Base-by-base conservation (phyloP, 2,888 invertebrate genomes). In the Nomada fabriciana region DNA sequence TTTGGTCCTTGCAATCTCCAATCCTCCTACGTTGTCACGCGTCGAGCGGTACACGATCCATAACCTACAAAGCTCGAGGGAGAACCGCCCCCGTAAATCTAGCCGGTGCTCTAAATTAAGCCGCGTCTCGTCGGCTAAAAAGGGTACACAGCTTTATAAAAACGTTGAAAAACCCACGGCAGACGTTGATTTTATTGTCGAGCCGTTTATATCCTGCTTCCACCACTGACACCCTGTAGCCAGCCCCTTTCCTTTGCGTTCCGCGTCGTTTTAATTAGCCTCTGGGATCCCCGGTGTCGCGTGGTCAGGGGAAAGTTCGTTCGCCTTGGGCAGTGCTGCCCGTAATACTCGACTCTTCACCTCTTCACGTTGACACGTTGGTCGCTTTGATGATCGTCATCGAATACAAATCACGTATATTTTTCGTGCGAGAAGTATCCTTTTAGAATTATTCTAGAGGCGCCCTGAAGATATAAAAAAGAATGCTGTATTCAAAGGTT, bases 11-110 rank as follows among this genome's bases (percentile, higher is more conserved):
- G 74, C 67, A 74, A 73, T 69, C 76, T 75, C 80, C 79, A 53
- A 77, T 68, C 76, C 73, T 71, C 68, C 65, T 60, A 63, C 64
- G 71, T 83, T 77, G 80, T 68, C 76, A 81, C 77, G 69, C 83
- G 83, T 80, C 85, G 80, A 83, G 67, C 80, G 67, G 83, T 82
- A 87, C 83, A 71, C 88, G 85, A 87, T 88, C 84, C 78, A 89
- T 89, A 85, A 89, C 82, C 80, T 70, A 76, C 72, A 7, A 73
- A 69, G 77, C 76, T 67, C 75, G 60, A 20, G 70, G 55, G 86
- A 69, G 80, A 71, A 42, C 55, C 68, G 57, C 52, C 47, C 67
- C 64, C 79, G 83, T 88, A 88, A 88, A 88, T 88, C 85, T 71
- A 70, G 69, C 68, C 61, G 64, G 74, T 75, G 79, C 70, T 85